Conservation (phyloP, 2,888 invertebrate species). For the Acleris cristana region DNA sequence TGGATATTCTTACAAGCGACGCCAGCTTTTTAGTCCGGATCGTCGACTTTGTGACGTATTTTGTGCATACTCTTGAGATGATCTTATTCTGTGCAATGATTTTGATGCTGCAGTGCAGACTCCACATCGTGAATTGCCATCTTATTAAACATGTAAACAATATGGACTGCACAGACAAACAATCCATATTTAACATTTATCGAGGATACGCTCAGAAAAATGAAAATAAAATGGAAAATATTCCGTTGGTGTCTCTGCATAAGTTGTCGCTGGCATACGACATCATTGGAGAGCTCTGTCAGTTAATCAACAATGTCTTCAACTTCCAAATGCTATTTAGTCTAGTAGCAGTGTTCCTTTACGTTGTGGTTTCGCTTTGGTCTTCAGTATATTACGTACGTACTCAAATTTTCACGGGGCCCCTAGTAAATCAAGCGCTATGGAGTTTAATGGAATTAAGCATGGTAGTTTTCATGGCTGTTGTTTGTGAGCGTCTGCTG, state of each 20-base stretch:
- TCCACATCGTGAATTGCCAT: constrained; percentile 26
- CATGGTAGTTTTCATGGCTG: constrained; percentile 26
- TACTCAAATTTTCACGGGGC: constrained; percentile 1
- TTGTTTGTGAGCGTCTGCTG: constrained; percentile 30
- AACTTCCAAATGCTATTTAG: constrained; percentile 38
- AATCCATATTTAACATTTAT: background rate
- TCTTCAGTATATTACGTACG: constrained; percentile 26
- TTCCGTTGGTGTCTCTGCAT: constrained; percentile 7
- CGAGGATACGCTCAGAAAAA: background rate
- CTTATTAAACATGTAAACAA: constrained; percentile 3
- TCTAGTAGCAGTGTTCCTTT: constrained; percentile 30
- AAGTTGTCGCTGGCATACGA: constrained; percentile 35
- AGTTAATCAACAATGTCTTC: constrained; percentile 35
- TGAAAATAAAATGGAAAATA: background rate
- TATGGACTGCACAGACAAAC: background rate
- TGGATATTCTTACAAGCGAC: background rate
- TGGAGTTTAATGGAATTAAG: constrained; percentile 31
- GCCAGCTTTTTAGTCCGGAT: background rate
- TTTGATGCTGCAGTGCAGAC: constrained; percentile 22
- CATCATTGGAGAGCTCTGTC: constrained; percentile 33
- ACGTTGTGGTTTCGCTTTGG: constrained; percentile 37
- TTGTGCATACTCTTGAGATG: constrained; percentile 14
- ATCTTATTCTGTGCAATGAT: constrained; percentile 24
- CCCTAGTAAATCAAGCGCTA: constrained; percentile 22
- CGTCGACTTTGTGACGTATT: constrained; percentile 10